phyloP scores from a whole-genome alignment of 1,140 invertebrate species.

The Bombus soroeensis region DNA sequence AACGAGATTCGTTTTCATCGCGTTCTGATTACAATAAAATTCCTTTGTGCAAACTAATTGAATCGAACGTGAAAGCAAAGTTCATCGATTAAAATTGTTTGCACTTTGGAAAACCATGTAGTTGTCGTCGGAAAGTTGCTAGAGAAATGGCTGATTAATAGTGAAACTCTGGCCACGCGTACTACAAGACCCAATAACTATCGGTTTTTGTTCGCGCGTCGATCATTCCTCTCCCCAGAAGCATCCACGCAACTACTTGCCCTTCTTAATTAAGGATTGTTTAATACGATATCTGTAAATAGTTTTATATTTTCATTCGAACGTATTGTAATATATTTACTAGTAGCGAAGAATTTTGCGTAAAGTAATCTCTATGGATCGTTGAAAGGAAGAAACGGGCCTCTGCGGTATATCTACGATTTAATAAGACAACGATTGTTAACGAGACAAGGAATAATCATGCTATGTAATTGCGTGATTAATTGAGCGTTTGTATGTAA shows the following conservation, averaged over 20 bases:
- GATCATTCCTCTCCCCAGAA: slow-evolving; percentile 54
- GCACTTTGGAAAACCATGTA: slow-evolving; percentile 49
- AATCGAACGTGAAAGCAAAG: slow-evolving; percentile 46
- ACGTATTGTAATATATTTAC: no score
- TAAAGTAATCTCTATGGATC: no score
- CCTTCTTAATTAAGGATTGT: slow-evolving; percentile 66
- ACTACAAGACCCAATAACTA: slow-evolving; percentile 29
- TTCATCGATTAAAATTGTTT: slow-evolving; percentile 64
- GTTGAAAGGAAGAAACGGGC: no score
- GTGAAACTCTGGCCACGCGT: slow-evolving; percentile 58
- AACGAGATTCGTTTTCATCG: neutral
- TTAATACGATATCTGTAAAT: slow-evolving; percentile 17
- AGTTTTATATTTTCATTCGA: neutral
- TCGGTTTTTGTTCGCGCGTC: slow-evolving; percentile 53
- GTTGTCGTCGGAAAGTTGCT: slow-evolving; percentile 52
- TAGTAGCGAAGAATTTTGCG: no score
- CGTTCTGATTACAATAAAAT: slow-evolving; percentile 5
- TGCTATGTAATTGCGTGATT: no score
- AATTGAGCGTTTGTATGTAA: no score
- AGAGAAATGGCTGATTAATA: slow-evolving; percentile 66
- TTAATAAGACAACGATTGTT: no score
- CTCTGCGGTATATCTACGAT: no score
- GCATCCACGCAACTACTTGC: slow-evolving; percentile 49
- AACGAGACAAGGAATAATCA: no score
- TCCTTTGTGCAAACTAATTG: slow-evolving; percentile 49